Conservation (phyloP, 2,888 invertebrate genomes). For the Urechis unicinctus region DNA sequence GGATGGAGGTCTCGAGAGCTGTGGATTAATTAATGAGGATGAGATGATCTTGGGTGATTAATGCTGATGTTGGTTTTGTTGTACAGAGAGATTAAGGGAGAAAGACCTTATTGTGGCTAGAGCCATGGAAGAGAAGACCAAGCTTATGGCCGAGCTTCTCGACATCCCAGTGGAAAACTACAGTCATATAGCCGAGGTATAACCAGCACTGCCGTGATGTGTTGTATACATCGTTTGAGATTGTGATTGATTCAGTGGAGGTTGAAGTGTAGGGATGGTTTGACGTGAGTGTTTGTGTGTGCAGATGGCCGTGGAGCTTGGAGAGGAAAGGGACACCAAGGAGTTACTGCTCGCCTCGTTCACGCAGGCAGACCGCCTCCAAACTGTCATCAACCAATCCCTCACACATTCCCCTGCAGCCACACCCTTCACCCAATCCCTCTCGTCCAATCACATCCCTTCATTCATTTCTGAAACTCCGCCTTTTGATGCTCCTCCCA, state of each 20-base stretch:
- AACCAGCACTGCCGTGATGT: no score
- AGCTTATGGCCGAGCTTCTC: conserved; percentile 69
- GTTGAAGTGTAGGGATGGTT: no score
- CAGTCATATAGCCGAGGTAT: conserved; percentile 60
- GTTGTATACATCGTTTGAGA: no score
- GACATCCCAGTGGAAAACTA: conserved; percentile 68
- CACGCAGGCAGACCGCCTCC: neutral
- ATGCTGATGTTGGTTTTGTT: neutral
- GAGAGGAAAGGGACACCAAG: neutral
- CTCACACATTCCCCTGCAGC: neutral
- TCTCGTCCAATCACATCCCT: no score
- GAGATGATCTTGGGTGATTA: no score
- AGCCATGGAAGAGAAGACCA: conserved; percentile 65
- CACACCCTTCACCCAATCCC: no score
- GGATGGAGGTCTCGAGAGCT: no score
- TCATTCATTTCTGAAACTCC: no score
- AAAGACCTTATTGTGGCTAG: neutral
- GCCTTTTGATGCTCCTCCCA: no score
- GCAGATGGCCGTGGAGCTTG: neutral
- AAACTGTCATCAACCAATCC: neutral
- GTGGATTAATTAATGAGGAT: no score
- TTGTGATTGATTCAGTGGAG: neutral
- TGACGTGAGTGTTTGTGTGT: no score
- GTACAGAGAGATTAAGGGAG: neutral
- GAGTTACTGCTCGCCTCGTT: neutral